Percentiles rank a stretch among this genome's conserved stretches.
phyloP scores from a whole-genome alignment of 2,888 invertebrate genomes.

The Agonopterix alstromeriana region DNA sequence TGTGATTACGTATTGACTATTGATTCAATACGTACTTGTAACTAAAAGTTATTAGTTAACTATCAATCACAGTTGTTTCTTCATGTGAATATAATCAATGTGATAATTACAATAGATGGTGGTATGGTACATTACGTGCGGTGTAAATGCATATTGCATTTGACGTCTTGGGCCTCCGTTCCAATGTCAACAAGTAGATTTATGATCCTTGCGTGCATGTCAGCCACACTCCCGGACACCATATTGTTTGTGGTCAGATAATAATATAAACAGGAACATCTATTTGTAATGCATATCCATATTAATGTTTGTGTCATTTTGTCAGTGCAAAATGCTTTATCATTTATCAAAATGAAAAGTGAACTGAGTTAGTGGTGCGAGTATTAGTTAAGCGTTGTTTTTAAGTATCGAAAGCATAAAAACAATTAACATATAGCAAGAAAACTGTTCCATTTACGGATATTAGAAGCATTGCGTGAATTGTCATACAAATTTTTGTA shows the following conservation, averaged over 20 bases:
- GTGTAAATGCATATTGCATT: constrained; percentile 6
- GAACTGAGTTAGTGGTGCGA: too few species aligned
- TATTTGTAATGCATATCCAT: neutral
- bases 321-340: too few species aligned
- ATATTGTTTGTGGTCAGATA: constrained; percentile 6
- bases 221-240: constrained; percentile 3
- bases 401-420: too few species aligned
- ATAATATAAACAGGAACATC: neutral
- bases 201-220: constrained; percentile 4
- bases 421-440: too few species aligned
- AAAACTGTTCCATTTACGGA: too few species aligned
- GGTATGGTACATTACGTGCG: too few species aligned
- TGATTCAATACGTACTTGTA: constrained; percentile 1
- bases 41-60: constrained; percentile 3
- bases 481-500: too few species aligned
- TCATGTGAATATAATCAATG: neutral
- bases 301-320: neutral
- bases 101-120: neutral
- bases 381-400: too few species aligned
- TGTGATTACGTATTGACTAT: constrained; percentile 12
- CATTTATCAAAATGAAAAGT: too few species aligned
- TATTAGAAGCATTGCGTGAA: too few species aligned
- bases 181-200: constrained; percentile 7
- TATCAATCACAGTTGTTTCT: constrained; percentile 3
- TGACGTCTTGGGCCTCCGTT: constrained; percentile 9